Evolutionary conservation across 1,140 invertebrate genomes (phyloP).

Genomic region (Solenopsis fugax): DNA sequence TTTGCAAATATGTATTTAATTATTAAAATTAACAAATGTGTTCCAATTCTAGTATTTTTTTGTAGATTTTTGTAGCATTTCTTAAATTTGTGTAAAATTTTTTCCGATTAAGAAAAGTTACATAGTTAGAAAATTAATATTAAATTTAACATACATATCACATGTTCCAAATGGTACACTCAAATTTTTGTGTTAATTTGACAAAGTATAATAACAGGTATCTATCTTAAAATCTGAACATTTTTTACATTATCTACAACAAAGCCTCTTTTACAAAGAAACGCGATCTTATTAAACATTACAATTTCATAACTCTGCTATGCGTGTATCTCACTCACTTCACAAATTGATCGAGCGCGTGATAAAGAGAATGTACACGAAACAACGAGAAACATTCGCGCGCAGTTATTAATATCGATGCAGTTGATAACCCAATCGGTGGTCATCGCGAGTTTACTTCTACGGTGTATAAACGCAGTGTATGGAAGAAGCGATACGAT

Average conservation of each 20-base stretch:
- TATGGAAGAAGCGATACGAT: slow-evolving; percentile 74
- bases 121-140: too few species aligned
- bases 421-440: slow-evolving; percentile 42
- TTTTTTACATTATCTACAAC: not conserved
- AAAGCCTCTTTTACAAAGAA: not conserved
- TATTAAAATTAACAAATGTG: too few species aligned
- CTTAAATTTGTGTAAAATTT: too few species aligned
- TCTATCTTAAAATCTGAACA: not conserved
- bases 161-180: too few species aligned
- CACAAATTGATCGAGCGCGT: slow-evolving; percentile 31
- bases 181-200: too few species aligned
- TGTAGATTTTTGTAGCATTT: too few species aligned
- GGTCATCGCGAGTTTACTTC: slow-evolving; percentile 3
- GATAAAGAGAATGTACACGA: slow-evolving; percentile 50
- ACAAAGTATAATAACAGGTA: too few species aligned
- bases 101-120: too few species aligned
- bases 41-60: too few species aligned
- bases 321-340: slow-evolving; percentile 31
- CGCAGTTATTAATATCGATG: slow-evolving; percentile 51
- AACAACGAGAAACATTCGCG: slow-evolving; percentile 38
- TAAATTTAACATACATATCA: too few species aligned
- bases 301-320: slow-evolving; percentile 15
- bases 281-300: slow-evolving; percentile 17
- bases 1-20: too few species aligned
- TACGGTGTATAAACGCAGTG: slow-evolving; percentile 46